Evolutionary conservation across 2,113 vertebrate species (phyloP).

Genomic region (Rhabdomys dilectus): DNA sequence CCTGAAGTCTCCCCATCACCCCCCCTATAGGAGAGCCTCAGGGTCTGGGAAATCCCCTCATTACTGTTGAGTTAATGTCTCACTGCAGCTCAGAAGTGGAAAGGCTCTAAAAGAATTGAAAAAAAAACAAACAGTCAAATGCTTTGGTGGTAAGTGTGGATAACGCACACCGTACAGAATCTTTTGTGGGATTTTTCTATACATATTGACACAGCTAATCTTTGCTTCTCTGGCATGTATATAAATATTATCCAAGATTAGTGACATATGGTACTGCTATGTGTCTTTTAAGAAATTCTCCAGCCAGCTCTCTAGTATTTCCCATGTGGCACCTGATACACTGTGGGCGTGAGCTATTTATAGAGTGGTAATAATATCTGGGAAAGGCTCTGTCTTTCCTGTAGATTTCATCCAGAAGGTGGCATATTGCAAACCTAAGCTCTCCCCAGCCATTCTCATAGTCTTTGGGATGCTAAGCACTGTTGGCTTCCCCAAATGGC

Average conservation of each 20-base stretch:
- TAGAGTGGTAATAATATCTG: constrained; percentile 76
- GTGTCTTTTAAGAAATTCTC: constrained; percentile 74
- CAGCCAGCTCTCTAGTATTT: constrained; percentile 63
- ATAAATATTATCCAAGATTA: constrained; percentile 74
- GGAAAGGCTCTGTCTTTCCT: constrained; percentile 66
- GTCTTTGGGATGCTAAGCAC: not conserved
- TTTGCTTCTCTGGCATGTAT: constrained; percentile 61
- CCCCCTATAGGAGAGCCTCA: not conserved
- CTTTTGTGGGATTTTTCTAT: constrained; percentile 57
- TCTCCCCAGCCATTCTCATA: not conserved
- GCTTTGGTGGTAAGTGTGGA: constrained; percentile 43
- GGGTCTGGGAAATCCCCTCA: constrained; percentile 2
- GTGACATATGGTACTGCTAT: constrained; percentile 66
- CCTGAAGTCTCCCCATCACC: not conserved
- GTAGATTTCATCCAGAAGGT: constrained; percentile 40
- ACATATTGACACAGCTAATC: constrained; percentile 77
- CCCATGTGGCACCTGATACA: constrained; percentile 74
- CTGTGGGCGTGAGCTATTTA: constrained; percentile 75
- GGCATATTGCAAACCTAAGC: constrained; percentile 61
- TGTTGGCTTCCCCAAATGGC: not conserved
- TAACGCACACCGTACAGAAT: constrained; percentile 21
- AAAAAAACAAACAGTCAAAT: constrained; percentile 21
- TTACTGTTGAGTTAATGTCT: constrained; percentile 44
- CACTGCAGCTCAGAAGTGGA: constrained; percentile 1
- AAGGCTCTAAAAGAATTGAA: constrained; percentile 42